phyloP scores from a whole-genome alignment of 2,797 vertebrate species.

The Anguilla marmorata region DNA sequence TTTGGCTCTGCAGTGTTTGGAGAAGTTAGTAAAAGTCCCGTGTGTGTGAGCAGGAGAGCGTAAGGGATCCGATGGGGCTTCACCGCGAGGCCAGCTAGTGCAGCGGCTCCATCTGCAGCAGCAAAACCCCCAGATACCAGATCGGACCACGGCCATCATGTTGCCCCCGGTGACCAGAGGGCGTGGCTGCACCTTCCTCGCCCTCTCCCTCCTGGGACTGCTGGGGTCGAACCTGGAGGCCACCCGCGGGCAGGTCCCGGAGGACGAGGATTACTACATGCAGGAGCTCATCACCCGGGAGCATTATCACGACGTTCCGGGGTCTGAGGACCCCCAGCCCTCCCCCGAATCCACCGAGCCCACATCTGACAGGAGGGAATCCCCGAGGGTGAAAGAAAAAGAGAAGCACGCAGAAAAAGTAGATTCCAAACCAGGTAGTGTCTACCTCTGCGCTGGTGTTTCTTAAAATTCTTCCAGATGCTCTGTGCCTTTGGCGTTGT shows the following conservation, averaged over 20 bases:
- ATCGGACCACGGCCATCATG: conserved; percentile 56
- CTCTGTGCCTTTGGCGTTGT: not conserved
- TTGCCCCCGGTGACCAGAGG: conserved; percentile 56
- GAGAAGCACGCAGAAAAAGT: conserved; percentile 68
- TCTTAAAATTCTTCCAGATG: not conserved
- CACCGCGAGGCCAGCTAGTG: not conserved
- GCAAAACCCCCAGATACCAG: conserved; percentile 54
- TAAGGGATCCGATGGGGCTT: not conserved
- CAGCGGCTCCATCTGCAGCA: conserved; percentile 28
- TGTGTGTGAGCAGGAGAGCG: conserved; percentile 47
- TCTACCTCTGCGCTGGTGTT: conserved; percentile 22
- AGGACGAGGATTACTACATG: conserved; percentile 82
- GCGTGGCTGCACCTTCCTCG: conserved; percentile 52
- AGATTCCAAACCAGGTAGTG: conserved; percentile 78
- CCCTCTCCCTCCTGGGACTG: conserved; percentile 67
- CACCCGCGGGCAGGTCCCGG: conserved; percentile 59
- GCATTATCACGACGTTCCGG: conserved; percentile 69
- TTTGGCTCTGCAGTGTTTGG: conserved; percentile 65
- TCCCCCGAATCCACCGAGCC: conserved; percentile 44
- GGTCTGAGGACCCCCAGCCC: conserved; percentile 58
- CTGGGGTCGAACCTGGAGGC: conserved; percentile 59
- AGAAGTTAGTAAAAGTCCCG: conserved; percentile 65
- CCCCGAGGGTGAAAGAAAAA: conserved; percentile 72
- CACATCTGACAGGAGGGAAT: conserved; percentile 62
- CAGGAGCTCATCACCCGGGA: conserved; percentile 82